phyloP scores from a whole-genome alignment of 2,113 vertebrate genomes.

The Trachemys scripta region DNA sequence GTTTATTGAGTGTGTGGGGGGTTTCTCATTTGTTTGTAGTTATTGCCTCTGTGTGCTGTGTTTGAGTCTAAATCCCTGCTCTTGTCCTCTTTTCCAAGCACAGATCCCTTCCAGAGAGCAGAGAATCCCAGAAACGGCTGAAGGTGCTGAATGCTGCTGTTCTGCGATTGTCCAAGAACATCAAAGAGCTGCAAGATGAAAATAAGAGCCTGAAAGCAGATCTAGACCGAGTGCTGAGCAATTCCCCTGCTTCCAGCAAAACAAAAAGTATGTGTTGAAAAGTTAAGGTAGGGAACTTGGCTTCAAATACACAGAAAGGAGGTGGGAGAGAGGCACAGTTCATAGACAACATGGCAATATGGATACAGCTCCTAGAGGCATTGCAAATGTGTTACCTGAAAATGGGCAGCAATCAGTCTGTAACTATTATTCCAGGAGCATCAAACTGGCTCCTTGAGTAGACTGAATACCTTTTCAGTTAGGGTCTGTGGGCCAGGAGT shows the following conservation, averaged over 20 bases:
- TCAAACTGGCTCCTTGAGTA: background rate
- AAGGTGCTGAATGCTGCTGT: slow-evolving; percentile 84
- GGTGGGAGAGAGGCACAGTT: background rate
- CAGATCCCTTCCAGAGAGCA: slow-evolving; percentile 79
- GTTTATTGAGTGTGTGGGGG: background rate
- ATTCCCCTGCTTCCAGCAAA: slow-evolving; percentile 71
- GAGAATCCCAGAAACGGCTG: slow-evolving; percentile 81
- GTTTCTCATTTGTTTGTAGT: background rate
- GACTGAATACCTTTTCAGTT: background rate
- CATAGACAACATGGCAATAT: background rate
- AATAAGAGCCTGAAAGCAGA: slow-evolving; percentile 87
- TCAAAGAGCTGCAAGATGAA: slow-evolving; percentile 89
- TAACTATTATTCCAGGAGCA: background rate
- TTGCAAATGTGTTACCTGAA: background rate
- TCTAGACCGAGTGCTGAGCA: slow-evolving; percentile 79
- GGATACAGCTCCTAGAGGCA: background rate
- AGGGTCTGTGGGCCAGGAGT: background rate
- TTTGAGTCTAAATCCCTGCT: slow-evolving; percentile 33
- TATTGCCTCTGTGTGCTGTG: background rate
- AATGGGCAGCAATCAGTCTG: background rate
- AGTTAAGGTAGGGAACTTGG: background rate
- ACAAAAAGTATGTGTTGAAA: slow-evolving; percentile 78
- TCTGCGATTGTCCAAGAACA: slow-evolving; percentile 84
- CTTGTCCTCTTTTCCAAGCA: slow-evolving; percentile 13
- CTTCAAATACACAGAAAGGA: rapidly evolving